phyloP scores from a whole-genome alignment of 2,888 invertebrate genomes.

The Mythimna lalbum region DNA sequence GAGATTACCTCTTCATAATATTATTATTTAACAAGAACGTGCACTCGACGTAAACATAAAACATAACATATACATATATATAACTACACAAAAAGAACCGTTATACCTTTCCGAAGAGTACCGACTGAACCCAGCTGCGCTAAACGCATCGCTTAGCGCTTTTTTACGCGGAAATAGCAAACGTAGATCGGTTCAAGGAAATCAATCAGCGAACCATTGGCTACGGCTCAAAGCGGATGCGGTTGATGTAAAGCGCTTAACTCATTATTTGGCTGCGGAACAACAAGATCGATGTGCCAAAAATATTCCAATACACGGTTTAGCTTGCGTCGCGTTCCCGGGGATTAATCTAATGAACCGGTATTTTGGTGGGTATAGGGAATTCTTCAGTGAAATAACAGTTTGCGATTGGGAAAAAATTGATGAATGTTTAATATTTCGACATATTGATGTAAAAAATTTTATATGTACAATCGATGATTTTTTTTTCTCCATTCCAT shows the following conservation, averaged over 20 bases:
- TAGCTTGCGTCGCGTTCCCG: constrained; percentile 33
- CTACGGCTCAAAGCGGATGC: constrained; percentile 76
- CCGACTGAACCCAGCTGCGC: constrained; percentile 8
- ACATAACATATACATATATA: neutral
- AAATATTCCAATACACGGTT: constrained; percentile 62
- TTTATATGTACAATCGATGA: too few species aligned
- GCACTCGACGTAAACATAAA: too few species aligned
- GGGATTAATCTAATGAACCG: constrained; percentile 30
- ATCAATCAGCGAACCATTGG: constrained; percentile 78
- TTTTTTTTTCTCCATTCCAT: too few species aligned
- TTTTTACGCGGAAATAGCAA: constrained; percentile 62
- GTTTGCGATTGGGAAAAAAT: neutral
- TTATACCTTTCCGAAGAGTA: neutral
- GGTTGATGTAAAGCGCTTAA: constrained; percentile 79
- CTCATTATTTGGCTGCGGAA: constrained; percentile 74
- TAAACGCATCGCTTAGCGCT: constrained; percentile 31
- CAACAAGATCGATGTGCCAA: constrained; percentile 77
- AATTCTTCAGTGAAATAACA: neutral
- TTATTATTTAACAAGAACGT: too few species aligned
- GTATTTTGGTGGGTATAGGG: neutral
- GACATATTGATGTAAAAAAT: neutral
- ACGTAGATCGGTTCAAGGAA: constrained; percentile 63
- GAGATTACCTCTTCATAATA: too few species aligned
- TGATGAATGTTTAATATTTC: neutral
- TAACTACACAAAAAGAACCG: neutral